Base-by-base conservation (phyloP, 2,113 vertebrate genomes). In the Parus major region DNA sequence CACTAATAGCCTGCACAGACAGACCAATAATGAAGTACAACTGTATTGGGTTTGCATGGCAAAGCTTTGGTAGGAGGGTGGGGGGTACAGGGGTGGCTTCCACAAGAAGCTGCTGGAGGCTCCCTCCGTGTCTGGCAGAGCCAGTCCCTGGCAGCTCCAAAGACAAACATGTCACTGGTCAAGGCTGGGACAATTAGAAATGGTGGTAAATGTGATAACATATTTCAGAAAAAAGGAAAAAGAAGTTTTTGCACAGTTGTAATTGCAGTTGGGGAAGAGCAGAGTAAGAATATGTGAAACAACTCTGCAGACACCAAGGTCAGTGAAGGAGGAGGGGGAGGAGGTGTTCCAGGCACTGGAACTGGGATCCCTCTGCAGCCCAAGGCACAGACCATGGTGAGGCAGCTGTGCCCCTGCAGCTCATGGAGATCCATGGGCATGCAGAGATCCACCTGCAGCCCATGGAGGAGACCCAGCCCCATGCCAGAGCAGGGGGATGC, bases 111-210 rank as follows among this genome's bases (percentile, higher is more conserved):
- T 66, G 41, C 41, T 66, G 63, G 61, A 46, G 66, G 21, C 27
- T 56, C 9, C 25, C n/a, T 80, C 41, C 41, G 31, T 36, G 41
- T 78, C 75, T 21, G 13, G 35, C 47, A 63, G 28, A 50, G 46
- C 23, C 35, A 27, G 13, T 28, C 36, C 29, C 23, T 52, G 75
- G 47, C 29, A n/a, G 47, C 29, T 52, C 36, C 29, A 63, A 63
- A 78, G 59, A 41, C 2, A 2, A 13, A 63, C 3, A 9, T 33
- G 59, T 35, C 2, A 0, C 46, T 2, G 10, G 47, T 2, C 57
- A 63, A 52, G 59, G 36, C 23, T 42, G 29, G 8, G 29, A 3
- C 35, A 33, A 17, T 41, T 27, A 78, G 46, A 52, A 63, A 78
- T n/a, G 13, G 13, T 42, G 46, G 59, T 33, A 39, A 16, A 52